phyloP scores from a whole-genome alignment of 2,113 vertebrate genomes.

The Cercocebus atys region DNA sequence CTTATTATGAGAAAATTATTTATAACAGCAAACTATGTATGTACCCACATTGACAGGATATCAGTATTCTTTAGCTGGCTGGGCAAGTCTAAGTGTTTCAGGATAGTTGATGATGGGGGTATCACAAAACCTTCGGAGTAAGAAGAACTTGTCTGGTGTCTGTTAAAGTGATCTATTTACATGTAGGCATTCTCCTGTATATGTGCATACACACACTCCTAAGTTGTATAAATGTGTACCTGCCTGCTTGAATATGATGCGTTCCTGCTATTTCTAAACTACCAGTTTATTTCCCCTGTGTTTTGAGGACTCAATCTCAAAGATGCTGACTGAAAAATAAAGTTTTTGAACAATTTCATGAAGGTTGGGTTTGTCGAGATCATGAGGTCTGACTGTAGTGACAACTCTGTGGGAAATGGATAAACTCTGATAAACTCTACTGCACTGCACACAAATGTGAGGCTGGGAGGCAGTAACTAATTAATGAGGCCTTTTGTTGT shows the following conservation, averaged over 20 bases:
- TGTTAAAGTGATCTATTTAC: neutral
- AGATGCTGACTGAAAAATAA: neutral
- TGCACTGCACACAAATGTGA: neutral
- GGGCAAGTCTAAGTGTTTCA: neutral
- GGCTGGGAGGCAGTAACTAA: neutral
- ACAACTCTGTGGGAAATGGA: accelerated
- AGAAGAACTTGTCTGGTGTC: neutral
- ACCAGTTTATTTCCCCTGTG: neutral
- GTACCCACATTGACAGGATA: neutral
- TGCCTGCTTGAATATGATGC: neutral
- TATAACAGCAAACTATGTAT: neutral
- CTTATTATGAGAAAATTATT: conserved; percentile 30
- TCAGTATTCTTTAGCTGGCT: neutral
- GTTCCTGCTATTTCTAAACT: neutral
- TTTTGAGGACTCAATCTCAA: neutral
- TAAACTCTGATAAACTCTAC: neutral
- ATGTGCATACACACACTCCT: neutral
- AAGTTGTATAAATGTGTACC: neutral
- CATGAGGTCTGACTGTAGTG: neutral
- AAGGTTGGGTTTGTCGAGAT: neutral
- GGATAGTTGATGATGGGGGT: neutral
- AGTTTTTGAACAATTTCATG: neutral
- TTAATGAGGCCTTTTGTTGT: conserved; percentile 47
- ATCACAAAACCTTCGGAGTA: neutral
- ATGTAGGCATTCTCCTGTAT: neutral